Conservation (phyloP, 2,888 invertebrate species). For the Pseudococcus jackbeardsleyi region DNA sequence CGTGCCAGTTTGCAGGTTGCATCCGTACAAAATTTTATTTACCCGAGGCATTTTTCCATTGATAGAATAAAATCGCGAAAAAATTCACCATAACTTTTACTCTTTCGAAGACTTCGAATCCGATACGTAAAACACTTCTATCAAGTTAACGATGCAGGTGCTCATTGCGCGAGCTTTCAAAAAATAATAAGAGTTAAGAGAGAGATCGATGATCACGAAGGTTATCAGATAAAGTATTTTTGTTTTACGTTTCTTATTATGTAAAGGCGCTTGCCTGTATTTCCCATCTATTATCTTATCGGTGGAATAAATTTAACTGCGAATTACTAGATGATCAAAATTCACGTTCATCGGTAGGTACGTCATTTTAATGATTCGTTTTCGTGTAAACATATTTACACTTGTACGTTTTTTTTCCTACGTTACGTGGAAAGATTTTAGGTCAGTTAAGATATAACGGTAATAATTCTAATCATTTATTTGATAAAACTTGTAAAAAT, state of each 20-base stretch:
- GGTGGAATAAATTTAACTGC: slow-evolving; percentile 24
- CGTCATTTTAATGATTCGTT: slow-evolving; percentile 27
- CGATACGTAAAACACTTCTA: background rate
- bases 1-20: slow-evolving; percentile 10
- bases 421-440: background rate
- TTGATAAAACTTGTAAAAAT: background rate
- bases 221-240: slow-evolving; percentile 25
- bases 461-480: background rate
- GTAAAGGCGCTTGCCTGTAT: background rate
- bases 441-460: background rate
- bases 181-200: background rate
- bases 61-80: background rate
- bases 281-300: slow-evolving; percentile 21
- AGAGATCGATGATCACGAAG: background rate
- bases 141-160: background rate
- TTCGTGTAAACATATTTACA: slow-evolving; percentile 49
- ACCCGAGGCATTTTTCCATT: background rate
- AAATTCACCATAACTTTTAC: slow-evolving; percentile 39
- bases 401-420: background rate
- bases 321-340: slow-evolving; percentile 27
- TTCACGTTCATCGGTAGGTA: background rate
- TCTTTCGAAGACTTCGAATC: background rate
- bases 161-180: background rate
- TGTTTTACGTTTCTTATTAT: slow-evolving; percentile 34
- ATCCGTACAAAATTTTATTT: slow-evolving; percentile 32